A percentile compares a stretch with the other conserved stretches of the same genome.
These are phyloP conservation scores for Acipenser transmontanus DNA, from an alignment of 2,797 vertebrate genomes.

Conservation along the genomic window DNA sequence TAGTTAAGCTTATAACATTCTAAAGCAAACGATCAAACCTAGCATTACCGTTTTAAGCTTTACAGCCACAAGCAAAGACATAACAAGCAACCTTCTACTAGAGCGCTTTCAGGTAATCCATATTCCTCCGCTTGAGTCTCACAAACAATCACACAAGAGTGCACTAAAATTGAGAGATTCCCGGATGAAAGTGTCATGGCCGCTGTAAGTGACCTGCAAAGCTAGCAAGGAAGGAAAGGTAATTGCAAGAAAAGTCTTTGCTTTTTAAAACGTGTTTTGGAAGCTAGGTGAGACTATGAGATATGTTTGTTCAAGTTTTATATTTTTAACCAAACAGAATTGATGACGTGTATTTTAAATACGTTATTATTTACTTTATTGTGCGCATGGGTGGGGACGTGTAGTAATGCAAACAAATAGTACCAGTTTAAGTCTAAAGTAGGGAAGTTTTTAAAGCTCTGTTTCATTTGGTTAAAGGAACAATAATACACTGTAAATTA, in stretches of 20 bases:
- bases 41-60: no score
- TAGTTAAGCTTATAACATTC: no score
- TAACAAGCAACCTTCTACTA: neutral
- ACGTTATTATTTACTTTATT: constrained; percentile 21
- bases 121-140: constrained; percentile 58
- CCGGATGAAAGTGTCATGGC: constrained; percentile 96
- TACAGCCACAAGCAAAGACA: no score
- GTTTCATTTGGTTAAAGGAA: no score
- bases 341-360: constrained; percentile 5
- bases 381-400: constrained; percentile 23
- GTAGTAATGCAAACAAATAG: constrained; percentile 19
- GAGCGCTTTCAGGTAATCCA: constrained; percentile 36
- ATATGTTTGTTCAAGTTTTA: neutral
- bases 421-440: constrained; percentile 13
- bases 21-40: no score
- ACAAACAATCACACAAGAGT: constrained; percentile 30
- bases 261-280: constrained; percentile 3
- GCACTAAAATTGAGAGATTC: constrained; percentile 52
- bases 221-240: constrained; percentile 65
- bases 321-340: constrained; percentile 4
- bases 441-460: neutral
- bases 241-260: constrained; percentile 44
- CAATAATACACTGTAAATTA: no score
- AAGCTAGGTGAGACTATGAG: constrained; percentile 9
- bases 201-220: constrained; percentile 74